A percentile compares a stretch with the other conserved stretches of the same genome.
These are phyloP conservation scores for Lophochroa leadbeateri DNA, from an alignment of 2,113 vertebrate species.

Conservation along the genomic window DNA sequence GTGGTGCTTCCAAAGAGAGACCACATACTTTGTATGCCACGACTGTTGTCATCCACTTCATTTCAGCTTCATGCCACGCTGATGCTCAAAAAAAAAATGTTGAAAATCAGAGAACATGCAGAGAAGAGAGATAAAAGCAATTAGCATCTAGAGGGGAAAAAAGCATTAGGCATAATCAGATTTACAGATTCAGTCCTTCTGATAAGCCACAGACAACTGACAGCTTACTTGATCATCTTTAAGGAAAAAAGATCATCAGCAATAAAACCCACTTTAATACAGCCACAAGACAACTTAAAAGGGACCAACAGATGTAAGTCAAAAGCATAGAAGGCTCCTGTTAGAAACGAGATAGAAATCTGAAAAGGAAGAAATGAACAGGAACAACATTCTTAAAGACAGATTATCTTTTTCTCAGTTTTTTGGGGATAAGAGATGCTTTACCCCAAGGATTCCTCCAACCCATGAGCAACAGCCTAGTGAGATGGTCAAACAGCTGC, in stretches of 20 bases:
- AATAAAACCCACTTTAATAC: background rate
- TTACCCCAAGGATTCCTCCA: background rate
- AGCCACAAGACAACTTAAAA: background rate
- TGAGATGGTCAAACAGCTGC: background rate
- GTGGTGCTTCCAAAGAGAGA: no score
- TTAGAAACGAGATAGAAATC: background rate
- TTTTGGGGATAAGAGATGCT: background rate
- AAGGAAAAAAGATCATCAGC: background rate
- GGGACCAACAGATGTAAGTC: background rate
- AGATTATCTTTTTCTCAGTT: background rate
- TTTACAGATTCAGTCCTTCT: constrained; percentile 10
- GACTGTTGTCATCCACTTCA: no score
- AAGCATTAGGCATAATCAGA: background rate
- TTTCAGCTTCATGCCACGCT: no score
- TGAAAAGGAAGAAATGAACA: background rate
- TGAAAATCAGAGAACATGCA: background rate
- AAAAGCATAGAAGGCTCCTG: background rate
- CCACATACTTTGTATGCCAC: no score
- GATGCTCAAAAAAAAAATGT: background rate
- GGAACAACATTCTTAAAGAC: background rate
- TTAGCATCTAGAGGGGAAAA: background rate
- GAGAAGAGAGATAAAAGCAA: background rate
- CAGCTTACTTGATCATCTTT: background rate
- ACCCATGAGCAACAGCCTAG: background rate
- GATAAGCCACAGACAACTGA: background rate